Evolutionary conservation across 2,888 invertebrate genomes (phyloP).

Genomic region (Encarsia formosa): DNA sequence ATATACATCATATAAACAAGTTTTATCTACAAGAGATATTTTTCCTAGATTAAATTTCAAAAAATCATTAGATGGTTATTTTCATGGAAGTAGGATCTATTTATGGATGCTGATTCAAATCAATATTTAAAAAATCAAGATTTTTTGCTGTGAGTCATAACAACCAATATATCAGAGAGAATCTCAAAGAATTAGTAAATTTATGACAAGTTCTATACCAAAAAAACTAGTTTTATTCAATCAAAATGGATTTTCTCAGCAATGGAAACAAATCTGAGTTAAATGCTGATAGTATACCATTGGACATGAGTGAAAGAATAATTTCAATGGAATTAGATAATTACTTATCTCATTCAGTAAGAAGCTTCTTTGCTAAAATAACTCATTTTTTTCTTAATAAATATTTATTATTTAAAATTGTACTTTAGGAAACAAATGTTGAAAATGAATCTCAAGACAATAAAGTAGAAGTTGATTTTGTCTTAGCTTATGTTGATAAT

Average conservation of each 20-base stretch:
- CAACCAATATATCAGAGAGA: too few relatives aligned
- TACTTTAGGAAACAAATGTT: slow-evolving; percentile 24
- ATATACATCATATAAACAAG: too few relatives aligned
- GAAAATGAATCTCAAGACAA: slow-evolving; percentile 22
- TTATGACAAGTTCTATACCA: too few relatives aligned
- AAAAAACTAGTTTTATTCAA: too few relatives aligned
- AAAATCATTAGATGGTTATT: too few relatives aligned
- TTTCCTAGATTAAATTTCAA: too few relatives aligned
- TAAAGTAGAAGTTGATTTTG: slow-evolving; percentile 58
- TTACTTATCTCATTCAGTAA: slow-evolving; percentile 20
- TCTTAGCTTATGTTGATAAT: slow-evolving; percentile 58
- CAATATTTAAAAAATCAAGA: background rate
- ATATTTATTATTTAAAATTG: slow-evolving; percentile 2
- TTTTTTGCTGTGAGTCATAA: too few relatives aligned
- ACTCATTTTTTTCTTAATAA: background rate
- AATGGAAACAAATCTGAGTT: slow-evolving; percentile 13
- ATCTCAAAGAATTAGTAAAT: too few relatives aligned
- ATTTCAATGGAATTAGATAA: slow-evolving; percentile 33
- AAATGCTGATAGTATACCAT: slow-evolving; percentile 16
- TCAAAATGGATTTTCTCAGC: slow-evolving; percentile 10
- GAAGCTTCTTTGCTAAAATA: background rate
- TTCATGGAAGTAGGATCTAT: slow-evolving; percentile 10
- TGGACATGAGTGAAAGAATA: slow-evolving; percentile 33
- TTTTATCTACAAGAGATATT: too few relatives aligned
- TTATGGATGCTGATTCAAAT: slow-evolving; percentile 12